Evolutionary conservation across 2,113 vertebrate genomes (phyloP), one percentile per base, ranked within the genome.

Genomic region (Hystrix brachyura): DNA sequence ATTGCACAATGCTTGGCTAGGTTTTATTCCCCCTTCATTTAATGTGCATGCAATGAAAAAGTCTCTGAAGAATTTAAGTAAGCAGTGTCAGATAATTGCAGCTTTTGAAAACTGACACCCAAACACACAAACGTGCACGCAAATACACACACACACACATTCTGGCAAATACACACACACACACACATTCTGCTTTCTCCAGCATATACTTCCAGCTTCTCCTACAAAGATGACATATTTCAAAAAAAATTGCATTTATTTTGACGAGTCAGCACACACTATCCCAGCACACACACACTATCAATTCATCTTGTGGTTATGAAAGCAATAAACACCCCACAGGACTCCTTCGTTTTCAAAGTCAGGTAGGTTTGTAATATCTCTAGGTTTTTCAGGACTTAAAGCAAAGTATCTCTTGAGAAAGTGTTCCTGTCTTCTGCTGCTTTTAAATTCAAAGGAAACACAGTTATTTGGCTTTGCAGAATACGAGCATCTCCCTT

Each of bases 161-260:
- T n/a, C n/a, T n/a, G n/a, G n/a, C n/a, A n/a, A n/a, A 12, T 1
- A 69, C 32, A 43, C 15, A 29, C 15, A 53, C 17, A n/a, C 53
- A 46, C 59, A 84, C n/a, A 84, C 69, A n/a, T n/a, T 59, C 55
- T 57, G 27, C 25, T 94, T 87, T 55, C 11, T 32, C 29, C 27
- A 29, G 53, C 48, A 71, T 78, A 38, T 14, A 69, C 34, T 82
- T 94, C 25, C 32, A 74, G 21, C 29, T 80, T 80, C 27, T 80
- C 59, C 74, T 87, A 7, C 65, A 87, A 90, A 86, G 38, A 83
- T 59, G 43, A 93, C 60, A 90, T 92, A 53, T 60, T 87, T 78
- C 69, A 32, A 55, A 84, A 86, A 83, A 32, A 93, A 96, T 67
- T 80, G 13, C 38, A 55, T 46, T 88, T 94, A 71, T 38, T 97